A percentile compares a stretch with the other conserved stretches of the same genome.
Conservation (phyloP, 1,140 invertebrate genomes). For the Coptotermes formosanus region DNA sequence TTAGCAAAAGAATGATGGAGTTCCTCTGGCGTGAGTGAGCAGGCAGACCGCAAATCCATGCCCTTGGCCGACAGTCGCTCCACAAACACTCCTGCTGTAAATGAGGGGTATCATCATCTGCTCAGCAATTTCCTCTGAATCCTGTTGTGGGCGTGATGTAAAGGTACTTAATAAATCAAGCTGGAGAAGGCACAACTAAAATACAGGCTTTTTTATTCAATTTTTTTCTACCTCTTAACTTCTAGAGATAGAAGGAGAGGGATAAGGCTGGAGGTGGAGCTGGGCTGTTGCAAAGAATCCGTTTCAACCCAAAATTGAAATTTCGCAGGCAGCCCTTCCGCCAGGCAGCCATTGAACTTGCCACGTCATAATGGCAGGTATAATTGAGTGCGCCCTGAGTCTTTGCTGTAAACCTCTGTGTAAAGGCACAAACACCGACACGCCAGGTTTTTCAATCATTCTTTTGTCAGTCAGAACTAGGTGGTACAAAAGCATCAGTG, state of each 20-base stretch:
- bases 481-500: not conserved
- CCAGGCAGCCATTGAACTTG: not conserved
- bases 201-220: not conserved
- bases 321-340: not conserved
- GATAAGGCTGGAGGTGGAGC: not conserved
- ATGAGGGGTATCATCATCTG: not conserved
- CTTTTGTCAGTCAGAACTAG: too few species aligned
- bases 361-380: too few species aligned
- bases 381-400: not conserved
- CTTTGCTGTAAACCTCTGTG: not conserved
- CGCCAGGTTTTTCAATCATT: not conserved
- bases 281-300: not conserved
- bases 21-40: too few species aligned
- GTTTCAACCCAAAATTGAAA: conserved; percentile 3
- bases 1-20: too few species aligned
- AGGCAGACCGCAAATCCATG: too few species aligned
- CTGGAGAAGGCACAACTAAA: not conserved
- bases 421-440: not conserved
- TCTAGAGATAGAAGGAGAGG: too few species aligned
- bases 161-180: conserved; percentile 1
- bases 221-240: not conserved
- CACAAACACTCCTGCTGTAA: too few species aligned
- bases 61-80: too few species aligned
- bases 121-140: not conserved
- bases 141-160: not conserved